phyloP scores from a whole-genome alignment of 37 sponge, comb jelly and placozoan genomes.

The Eunapius fragilis region DNA sequence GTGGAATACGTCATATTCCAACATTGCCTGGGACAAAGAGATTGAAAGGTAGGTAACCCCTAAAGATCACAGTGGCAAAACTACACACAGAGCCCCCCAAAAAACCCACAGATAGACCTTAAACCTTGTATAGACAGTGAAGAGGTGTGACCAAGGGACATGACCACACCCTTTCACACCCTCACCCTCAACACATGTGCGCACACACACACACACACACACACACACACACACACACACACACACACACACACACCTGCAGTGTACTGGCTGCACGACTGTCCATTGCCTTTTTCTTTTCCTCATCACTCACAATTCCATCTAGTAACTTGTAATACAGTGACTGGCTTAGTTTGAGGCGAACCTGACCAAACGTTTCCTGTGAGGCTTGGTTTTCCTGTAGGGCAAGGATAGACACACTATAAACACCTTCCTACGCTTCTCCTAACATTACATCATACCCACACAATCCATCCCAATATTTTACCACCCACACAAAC shows the following conservation, averaged over 20 bases:
- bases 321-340: conserved; percentile 74
- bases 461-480: too few species aligned
- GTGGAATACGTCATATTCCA: conserved; percentile 76
- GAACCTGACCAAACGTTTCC: conserved; percentile 46
- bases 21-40: conserved; percentile 45
- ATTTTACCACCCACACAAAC: too few species aligned
- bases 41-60: too few species aligned
- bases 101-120: too few species aligned
- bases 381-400: conserved; percentile 25
- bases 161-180: too few species aligned
- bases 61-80: too few species aligned
- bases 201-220: background rate
- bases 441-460: too few species aligned
- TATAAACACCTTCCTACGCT: too few species aligned
- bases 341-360: conserved; percentile 25
- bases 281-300: conserved; percentile 24
- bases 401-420: too few species aligned
- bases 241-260: conserved; percentile 15
- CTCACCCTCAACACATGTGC: too few species aligned
- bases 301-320: conserved; percentile 52
- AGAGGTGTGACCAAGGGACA: too few species aligned
- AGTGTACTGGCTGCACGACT: conserved; percentile 11
- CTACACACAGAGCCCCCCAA: too few species aligned
- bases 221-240: background rate
- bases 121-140: background rate